Base-by-base conservation (phyloP, 2,797 vertebrate species). In the Acropternis orthonyx region DNA sequence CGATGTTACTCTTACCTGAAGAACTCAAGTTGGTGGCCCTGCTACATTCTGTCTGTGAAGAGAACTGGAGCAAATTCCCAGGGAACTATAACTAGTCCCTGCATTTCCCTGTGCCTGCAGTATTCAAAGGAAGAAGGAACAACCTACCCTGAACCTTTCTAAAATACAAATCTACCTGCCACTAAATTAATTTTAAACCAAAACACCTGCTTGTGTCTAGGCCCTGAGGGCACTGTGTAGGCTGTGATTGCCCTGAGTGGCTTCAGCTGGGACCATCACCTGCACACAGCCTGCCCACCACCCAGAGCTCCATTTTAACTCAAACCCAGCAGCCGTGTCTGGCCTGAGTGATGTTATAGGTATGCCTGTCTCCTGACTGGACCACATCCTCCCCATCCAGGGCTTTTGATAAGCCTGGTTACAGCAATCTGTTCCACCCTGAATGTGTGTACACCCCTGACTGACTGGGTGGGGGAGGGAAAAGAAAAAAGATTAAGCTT, bases 51-150 rank as follows among this genome's bases (percentile, higher is more conserved):
- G 1, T 27, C 13, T 69, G 84, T 20, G 21, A 84, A 76, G 12
- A 56, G 2, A 30, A 51, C 30, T 37, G 5, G 7, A 84, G 4
- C 30, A 88, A 16, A 30, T 6, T 14, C 17, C 23, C 4, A 37
- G 8, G 10, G 6, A 83, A 1, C 23, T 32, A 5, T 2, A 85
- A 26, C 5, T 14, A 18, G 2, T 44, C 6, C 23, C 17, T 41
- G 5, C 23, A 58, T 3, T n/a, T 7, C 6, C 6, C 16, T 6
- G 4, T 0, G 0, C 8, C n/a, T 26, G 0, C 11, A 71, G 8
- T 16, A 30, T 1, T 23, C 10, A 23, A 11, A 85, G 2, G 4
- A 67, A 30, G 0, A 58, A 86, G 41, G 3, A 32, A 8, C 0
- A 0, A 2, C 4, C 17, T 26, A 46, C n/a, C 9, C 7, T 54